Evolutionary conservation across 2,888 invertebrate genomes (phyloP), one percentile per base, ranked within the genome.

Genomic region (Synergus umbraculus): DNA sequence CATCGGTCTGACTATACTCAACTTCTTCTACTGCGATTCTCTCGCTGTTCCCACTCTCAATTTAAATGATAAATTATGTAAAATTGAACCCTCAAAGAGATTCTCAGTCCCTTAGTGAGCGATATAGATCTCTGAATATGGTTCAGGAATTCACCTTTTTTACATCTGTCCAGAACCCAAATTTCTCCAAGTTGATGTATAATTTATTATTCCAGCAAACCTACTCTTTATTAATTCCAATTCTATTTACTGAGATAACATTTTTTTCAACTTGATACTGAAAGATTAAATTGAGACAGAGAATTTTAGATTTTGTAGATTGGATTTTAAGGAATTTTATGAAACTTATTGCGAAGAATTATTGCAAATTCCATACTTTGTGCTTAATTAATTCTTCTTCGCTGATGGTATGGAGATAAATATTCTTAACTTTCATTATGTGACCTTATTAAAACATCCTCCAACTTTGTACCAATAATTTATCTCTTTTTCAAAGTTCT

Each of bases 1-100:
- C 73, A 10, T 10, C 54, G 12, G 73, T 54, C 73, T 73, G 73
- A 73, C 73, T 73, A 54, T 54, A 73, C 9, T 73, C 54, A 41
- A 54, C 73, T 54, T 73, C 10, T 73, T 73, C 73, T 73, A 73
- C 73, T 73, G 73, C n/a, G n/a, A 54, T 73, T 73, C 15, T 13
- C 15, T 54, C n/a, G 12, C 29, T 54, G 73, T 41, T 54, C 46
- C 12, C 41, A 54, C 37, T 73, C 73, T 54, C 54, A 15, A 54
- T 54, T 49, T 73, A 49, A 37, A 73, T 54, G 73, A 73, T 73
- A 73, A 73, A 73, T 73, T 54, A 73, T 73, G 54, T 29, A 54
- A 73, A 73, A 54, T 54, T 73, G n/a, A n/a, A 73, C 73, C 37
- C n/a, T 58, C 73, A 73, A 29, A 69, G 46, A 69, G 54, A 29